Conservation (phyloP, 2,113 vertebrate genomes). For the Hypomesus transpacificus region DNA sequence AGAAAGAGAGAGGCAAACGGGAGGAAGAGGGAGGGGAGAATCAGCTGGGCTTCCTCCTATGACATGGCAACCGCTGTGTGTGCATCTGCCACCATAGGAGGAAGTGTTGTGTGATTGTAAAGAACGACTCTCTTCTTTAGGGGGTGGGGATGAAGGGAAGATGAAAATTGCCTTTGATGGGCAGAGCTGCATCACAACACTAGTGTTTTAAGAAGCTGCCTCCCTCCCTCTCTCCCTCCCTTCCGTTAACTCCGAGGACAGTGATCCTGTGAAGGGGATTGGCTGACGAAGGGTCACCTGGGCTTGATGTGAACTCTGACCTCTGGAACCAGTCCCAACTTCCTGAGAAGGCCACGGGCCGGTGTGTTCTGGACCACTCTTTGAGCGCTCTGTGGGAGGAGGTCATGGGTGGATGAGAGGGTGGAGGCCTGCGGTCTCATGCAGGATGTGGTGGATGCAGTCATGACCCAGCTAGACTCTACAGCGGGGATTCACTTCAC, state of each 20-base stretch:
- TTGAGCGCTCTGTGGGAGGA: too few species aligned
- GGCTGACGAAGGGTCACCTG: too few species aligned
- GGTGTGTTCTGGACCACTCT: too few species aligned
- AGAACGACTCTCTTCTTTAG: slow-evolving; percentile 35
- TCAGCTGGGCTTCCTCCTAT: slow-evolving; percentile 47
- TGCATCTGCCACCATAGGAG: slow-evolving; percentile 24
- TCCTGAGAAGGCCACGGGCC: too few species aligned
- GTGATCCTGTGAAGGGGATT: too few species aligned
- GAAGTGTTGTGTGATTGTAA: slow-evolving; percentile 55
- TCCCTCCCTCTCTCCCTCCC: too few species aligned
- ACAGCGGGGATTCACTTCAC: background rate
- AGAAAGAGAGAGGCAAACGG: slow-evolving; percentile 46
- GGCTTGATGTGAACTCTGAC: too few species aligned
- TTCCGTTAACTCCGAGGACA: too few species aligned
- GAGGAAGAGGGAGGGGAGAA: slow-evolving; percentile 49
- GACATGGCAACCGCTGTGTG: slow-evolving; percentile 48
- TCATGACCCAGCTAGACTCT: background rate
- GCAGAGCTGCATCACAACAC: background rate
- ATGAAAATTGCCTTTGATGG: too few species aligned
- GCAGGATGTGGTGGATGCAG: background rate
- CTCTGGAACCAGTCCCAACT: too few species aligned
- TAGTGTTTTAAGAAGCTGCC: too few species aligned
- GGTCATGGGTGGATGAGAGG: background rate
- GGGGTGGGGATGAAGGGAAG: slow-evolving; percentile 1
- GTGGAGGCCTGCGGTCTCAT: background rate